Evolutionary conservation across 2,113 vertebrate genomes (phyloP).

Genomic region (Brachyhypopomus gauderio): DNA sequence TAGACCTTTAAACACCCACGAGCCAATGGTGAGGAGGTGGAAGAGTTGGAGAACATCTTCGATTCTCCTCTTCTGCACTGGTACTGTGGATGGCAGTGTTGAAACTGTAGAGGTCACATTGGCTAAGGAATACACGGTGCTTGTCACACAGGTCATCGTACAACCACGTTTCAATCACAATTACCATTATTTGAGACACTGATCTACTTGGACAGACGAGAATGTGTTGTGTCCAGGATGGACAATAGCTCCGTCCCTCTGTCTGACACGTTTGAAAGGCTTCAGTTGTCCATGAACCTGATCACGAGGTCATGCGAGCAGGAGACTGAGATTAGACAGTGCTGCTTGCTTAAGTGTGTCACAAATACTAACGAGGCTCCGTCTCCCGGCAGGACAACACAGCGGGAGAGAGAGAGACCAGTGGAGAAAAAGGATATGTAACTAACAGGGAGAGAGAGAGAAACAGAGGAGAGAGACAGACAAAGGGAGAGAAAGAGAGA

Average conservation of each 20-base stretch:
- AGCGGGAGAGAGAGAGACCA: neutral
- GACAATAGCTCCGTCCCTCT: slow-evolving; percentile 66
- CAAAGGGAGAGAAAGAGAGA: slow-evolving; percentile 32
- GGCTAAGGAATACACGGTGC: slow-evolving; percentile 30
- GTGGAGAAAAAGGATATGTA: slow-evolving; percentile 36
- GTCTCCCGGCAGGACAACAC: slow-evolving; percentile 33
- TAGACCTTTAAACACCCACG: too few relatives aligned
- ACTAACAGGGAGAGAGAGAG: slow-evolving; percentile 14
- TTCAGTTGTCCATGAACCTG: slow-evolving; percentile 73
- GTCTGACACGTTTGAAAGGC: slow-evolving; percentile 68
- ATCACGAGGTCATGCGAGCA: slow-evolving; percentile 64
- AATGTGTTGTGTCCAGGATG: slow-evolving; percentile 60
- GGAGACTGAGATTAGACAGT: slow-evolving; percentile 65
- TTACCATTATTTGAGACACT: slow-evolving; percentile 65
- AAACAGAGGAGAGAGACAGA: slow-evolving; percentile 30
- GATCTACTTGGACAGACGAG: slow-evolving; percentile 58
- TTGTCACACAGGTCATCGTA: slow-evolving; percentile 55
- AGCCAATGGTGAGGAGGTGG: too few relatives aligned
- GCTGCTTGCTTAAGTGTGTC: slow-evolving; percentile 58
- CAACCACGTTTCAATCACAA: slow-evolving; percentile 59
- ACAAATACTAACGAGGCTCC: slow-evolving; percentile 63
- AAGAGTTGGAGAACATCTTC: neutral
- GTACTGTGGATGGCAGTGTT: slow-evolving; percentile 2
- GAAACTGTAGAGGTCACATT: neutral
- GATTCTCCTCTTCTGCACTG: neutral